A percentile compares a stretch with the other conserved stretches of the same genome.
Evolutionary conservation across 2,797 vertebrate species (phyloP).

Genomic region (Carduelis carduelis): DNA sequence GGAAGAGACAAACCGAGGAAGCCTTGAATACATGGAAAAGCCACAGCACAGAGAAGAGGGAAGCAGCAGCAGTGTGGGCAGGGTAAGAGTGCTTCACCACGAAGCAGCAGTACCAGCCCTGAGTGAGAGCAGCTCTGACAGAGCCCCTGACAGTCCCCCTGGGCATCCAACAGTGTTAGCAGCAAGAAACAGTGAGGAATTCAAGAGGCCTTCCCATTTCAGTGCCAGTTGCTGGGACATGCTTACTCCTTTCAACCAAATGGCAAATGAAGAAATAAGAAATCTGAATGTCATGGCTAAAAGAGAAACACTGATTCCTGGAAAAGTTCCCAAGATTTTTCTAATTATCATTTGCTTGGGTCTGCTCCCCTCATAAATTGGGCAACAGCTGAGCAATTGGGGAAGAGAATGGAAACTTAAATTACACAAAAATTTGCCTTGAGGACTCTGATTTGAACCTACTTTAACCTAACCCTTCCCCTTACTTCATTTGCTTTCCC

Average conservation of each 20-base stretch:
- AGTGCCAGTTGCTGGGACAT: background rate
- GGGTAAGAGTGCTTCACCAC: fast-evolving
- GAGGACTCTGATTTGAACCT: background rate
- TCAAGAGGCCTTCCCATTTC: background rate
- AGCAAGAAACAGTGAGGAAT: background rate
- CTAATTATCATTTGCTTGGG: background rate
- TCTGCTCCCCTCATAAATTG: background rate
- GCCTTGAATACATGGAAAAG: background rate
- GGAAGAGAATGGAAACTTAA: background rate
- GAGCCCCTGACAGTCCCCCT: background rate
- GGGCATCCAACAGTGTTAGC: background rate
- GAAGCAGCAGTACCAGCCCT: background rate
- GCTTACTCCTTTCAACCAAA: background rate
- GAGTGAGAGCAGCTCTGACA: background rate
- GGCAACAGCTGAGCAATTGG: background rate
- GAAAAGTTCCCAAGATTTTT: background rate
- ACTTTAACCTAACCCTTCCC: background rate
- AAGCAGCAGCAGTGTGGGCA: background rate
- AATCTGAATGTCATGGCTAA: background rate
- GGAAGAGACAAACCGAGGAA: background rate
- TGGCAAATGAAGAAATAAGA: background rate
- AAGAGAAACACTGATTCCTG: background rate
- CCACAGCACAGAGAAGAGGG: background rate
- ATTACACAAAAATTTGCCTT: background rate
- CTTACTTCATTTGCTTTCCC: background rate